These are phyloP conservation scores for Limnephilus lunatus DNA, from an alignment of 2,888 invertebrate species.

Conservation along the genomic window DNA sequence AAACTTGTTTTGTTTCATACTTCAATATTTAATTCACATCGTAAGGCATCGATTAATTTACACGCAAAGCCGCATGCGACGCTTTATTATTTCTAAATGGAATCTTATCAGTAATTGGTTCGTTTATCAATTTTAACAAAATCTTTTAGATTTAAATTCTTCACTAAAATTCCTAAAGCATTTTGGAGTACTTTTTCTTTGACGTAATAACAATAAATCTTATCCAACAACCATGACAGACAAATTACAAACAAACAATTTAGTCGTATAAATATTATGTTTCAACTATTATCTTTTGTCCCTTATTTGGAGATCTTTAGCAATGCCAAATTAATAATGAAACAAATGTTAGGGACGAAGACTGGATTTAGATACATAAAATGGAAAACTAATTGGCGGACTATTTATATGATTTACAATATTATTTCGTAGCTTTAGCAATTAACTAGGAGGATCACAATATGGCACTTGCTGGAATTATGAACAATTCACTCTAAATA, in stretches of 20 bases:
- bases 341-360: neutral
- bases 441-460: constrained; percentile 23
- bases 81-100: constrained; percentile 14
- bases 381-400: neutral
- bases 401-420: neutral
- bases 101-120: constrained; percentile 53
- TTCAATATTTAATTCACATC: neutral
- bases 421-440: constrained; percentile 11
- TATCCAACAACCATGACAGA: neutral
- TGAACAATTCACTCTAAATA: constrained; percentile 38
- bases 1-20: neutral
- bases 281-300: neutral
- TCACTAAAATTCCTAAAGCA: neutral
- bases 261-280: neutral
- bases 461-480: constrained; percentile 44
- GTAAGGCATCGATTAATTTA: constrained; percentile 51
- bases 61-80: constrained; percentile 45
- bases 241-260: neutral
- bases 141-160: constrained; percentile 7
- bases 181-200: neutral
- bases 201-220: neutral
- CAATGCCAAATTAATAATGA: neutral
- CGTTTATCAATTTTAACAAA: constrained; percentile 40
- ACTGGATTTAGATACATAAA: neutral
- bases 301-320: neutral